Percentiles rank a stretch among this genome's conserved stretches.
Evolutionary conservation across 2,797 vertebrate genomes (phyloP).

Genomic region (Poecilia wingei): DNA sequence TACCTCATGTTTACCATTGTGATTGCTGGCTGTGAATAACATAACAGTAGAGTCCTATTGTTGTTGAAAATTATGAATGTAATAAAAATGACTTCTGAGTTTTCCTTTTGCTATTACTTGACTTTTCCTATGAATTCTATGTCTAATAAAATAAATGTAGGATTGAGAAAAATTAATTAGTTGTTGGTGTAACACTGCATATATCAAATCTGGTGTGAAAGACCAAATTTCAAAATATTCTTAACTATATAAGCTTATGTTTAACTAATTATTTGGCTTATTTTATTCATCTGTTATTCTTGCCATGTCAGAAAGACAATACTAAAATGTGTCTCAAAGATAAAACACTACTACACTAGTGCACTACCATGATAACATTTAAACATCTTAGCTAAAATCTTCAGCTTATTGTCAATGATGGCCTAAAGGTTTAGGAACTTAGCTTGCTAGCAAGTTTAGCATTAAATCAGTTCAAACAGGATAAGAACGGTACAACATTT

Average conservation of each 20-base stretch:
- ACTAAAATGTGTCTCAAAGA: background rate
- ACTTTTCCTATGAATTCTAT: background rate
- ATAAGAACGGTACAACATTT: background rate
- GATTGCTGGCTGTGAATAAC: conserved; percentile 83
- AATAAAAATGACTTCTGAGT: conserved; percentile 77
- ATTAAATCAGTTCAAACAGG: background rate
- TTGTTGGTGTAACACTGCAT: background rate
- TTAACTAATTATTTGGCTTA: background rate
- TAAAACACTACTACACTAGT: background rate
- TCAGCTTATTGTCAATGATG: background rate
- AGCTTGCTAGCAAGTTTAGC: background rate
- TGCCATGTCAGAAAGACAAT: background rate
- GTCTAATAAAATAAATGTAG: background rate
- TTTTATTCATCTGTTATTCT: background rate
- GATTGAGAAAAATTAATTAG: background rate
- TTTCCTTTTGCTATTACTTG: conserved; percentile 6
- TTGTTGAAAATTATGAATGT: conserved; percentile 88
- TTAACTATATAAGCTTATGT: background rate
- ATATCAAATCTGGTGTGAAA: background rate
- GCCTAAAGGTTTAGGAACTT: too few species aligned
- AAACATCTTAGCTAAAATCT: background rate
- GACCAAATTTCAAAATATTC: background rate
- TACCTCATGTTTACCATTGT: conserved; percentile 91
- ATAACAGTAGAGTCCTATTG: conserved; percentile 84
- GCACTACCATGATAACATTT: background rate